Evolutionary conservation across 2,888 invertebrate species (phyloP).

Genomic region (Trichacis sp.): DNA sequence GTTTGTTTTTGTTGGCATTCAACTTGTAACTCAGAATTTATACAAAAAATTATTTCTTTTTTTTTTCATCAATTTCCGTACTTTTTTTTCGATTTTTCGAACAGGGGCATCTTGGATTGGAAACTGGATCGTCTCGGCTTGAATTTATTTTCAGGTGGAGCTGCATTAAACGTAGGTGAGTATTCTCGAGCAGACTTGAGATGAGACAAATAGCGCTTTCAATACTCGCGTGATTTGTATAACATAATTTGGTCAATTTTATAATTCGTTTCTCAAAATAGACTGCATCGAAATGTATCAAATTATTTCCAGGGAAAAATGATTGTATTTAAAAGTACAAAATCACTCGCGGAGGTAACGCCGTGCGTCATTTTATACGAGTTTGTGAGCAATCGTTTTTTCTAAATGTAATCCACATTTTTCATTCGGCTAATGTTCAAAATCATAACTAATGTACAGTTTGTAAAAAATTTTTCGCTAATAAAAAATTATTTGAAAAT

Average conservation of each 20-base stretch:
- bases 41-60: background rate
- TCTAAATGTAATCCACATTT: background rate
- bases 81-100: slow-evolving; percentile 4
- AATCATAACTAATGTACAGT: background rate
- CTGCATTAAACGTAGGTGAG: slow-evolving; percentile 30
- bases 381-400: background rate
- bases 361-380: background rate
- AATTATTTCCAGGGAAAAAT: background rate
- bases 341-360: background rate
- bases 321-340: background rate
- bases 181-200: slow-evolving; percentile 10
- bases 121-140: slow-evolving; percentile 24
- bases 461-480: background rate
- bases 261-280: background rate
- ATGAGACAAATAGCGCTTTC: background rate
- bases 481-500: background rate
- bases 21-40: background rate
- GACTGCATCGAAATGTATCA: background rate
- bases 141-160: slow-evolving; percentile 41
- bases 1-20: slow-evolving; percentile 7
- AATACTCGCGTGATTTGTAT: too few relatives aligned
- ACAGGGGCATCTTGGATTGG: slow-evolving; percentile 14
- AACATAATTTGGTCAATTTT: too few relatives aligned
- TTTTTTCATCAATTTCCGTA: too few relatives aligned
- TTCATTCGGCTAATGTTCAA: background rate